A percentile compares a stretch with the other conserved stretches of the same genome.
Conservation (phyloP, 2,797 vertebrate genomes). For the Peromyscus aztecus region DNA sequence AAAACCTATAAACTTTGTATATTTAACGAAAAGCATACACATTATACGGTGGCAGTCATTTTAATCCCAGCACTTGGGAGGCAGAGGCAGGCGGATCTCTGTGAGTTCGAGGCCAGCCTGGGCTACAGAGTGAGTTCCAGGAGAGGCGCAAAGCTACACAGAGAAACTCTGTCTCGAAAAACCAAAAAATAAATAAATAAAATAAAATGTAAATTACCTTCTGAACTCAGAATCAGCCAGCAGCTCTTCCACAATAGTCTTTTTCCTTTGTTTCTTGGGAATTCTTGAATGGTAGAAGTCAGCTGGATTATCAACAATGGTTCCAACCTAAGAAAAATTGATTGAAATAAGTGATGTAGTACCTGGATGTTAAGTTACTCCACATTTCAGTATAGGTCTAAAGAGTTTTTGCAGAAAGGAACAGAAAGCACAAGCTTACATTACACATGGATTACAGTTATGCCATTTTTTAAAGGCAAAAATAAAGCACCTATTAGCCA, state of each 20-base stretch:
- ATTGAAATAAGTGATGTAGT: conserved; percentile 43
- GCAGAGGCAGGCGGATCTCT: no score
- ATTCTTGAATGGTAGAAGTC: conserved; percentile 97
- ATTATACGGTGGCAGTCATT: background rate
- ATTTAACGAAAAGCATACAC: conserved; percentile 25
- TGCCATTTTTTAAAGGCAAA: conserved; percentile 56
- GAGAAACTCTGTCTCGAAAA: no score
- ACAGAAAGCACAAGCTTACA: conserved; percentile 21
- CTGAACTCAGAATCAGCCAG: conserved; percentile 96
- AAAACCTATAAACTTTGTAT: conserved; percentile 17
- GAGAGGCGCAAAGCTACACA: no score
- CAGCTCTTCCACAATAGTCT: conserved; percentile 97
- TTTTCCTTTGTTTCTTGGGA: conserved; percentile 96
- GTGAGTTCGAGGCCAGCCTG: no score
- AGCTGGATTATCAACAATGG: conserved; percentile 94
- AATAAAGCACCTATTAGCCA: background rate
- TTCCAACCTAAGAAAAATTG: conserved; percentile 91
- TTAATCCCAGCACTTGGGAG: no score
- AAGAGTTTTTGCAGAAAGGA: conserved; percentile 25
- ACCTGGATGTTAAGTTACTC: background rate
- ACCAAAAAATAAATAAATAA: background rate
- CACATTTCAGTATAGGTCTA: conserved; percentile 16
- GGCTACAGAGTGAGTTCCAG: no score
- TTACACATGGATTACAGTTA: conserved; percentile 22
- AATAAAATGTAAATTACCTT: conserved; percentile 89